Conservation (phyloP, 2,888 invertebrate species). For the Heliconius erato region DNA sequence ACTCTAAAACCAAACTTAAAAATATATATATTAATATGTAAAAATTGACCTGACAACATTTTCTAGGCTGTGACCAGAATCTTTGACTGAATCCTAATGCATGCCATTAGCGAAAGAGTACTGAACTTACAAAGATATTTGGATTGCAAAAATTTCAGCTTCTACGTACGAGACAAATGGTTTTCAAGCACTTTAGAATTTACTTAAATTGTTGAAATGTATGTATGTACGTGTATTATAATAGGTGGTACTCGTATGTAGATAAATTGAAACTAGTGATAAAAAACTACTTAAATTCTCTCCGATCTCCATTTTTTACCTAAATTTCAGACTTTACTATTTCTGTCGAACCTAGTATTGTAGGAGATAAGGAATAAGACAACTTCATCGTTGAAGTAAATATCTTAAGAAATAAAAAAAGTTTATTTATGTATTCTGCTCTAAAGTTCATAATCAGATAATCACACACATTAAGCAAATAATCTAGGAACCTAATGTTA, state of each 20-base stretch:
- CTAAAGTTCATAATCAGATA: no score
- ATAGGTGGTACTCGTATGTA: background rate
- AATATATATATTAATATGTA: background rate
- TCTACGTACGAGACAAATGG: conserved; percentile 4
- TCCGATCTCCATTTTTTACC: no score
- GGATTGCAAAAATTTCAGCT: conserved; percentile 36
- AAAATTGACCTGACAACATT: background rate
- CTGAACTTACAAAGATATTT: conserved; percentile 35
- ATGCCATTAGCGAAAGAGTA: conserved; percentile 40
- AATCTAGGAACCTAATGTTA: no score
- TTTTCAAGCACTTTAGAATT: conserved; percentile 6
- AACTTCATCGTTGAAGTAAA: background rate
- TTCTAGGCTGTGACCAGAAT: conserved; percentile 18
- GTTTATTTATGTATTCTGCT: no score
- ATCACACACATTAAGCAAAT: no score
- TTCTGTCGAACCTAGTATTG: no score
- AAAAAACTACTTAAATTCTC: no score
- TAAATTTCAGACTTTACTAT: no score
- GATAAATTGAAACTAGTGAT: background rate
- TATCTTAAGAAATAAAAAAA: no score
- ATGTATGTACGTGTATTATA: background rate
- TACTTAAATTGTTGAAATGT: background rate
- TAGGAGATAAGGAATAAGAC: background rate
- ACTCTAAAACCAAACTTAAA: no score
- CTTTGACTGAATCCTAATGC: conserved; percentile 40